Evolutionary conservation across 2,797 vertebrate genomes (phyloP).

Genomic region (Aldrovandia affinis): DNA sequence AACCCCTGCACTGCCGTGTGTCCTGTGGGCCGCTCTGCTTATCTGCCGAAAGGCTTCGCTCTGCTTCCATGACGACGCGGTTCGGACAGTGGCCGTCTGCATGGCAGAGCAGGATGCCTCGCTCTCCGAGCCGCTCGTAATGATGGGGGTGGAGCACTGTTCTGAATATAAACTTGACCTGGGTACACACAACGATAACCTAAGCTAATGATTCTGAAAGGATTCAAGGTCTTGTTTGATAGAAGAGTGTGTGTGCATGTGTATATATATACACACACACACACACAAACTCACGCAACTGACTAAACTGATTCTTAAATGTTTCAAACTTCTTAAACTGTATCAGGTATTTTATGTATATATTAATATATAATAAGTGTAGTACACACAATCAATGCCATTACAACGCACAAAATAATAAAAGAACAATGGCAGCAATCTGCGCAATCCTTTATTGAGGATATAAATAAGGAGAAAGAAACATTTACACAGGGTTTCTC

Average conservation of each 20-base stretch:
- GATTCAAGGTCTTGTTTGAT: no score
- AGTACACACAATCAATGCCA: no score
- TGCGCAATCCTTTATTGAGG: no score
- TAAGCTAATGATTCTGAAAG: no score
- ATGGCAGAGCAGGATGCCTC: constrained; percentile 65
- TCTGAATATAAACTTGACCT: constrained; percentile 40
- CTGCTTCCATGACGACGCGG: constrained; percentile 22
- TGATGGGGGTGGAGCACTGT: constrained; percentile 22
- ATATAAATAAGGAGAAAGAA: no score
- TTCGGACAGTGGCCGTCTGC: constrained; percentile 58
- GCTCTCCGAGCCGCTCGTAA: constrained; percentile 60
- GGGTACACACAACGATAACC: constrained; percentile 16
- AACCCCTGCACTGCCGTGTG: background rate
- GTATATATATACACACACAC: no score
- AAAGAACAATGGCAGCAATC: no score
- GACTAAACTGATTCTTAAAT: background rate
- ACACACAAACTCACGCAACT: no score
- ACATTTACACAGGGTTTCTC: background rate
- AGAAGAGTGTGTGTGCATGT: no score
- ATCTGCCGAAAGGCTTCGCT: background rate
- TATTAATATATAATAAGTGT: background rate
- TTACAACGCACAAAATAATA: no score
- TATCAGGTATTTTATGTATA: background rate
- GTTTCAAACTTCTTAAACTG: background rate
- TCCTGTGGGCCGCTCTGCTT: constrained; percentile 1